A percentile compares a stretch with the other conserved stretches of the same genome.
Evolutionary conservation across 2,888 invertebrate genomes (phyloP).

Genomic region (Seira musarum): DNA sequence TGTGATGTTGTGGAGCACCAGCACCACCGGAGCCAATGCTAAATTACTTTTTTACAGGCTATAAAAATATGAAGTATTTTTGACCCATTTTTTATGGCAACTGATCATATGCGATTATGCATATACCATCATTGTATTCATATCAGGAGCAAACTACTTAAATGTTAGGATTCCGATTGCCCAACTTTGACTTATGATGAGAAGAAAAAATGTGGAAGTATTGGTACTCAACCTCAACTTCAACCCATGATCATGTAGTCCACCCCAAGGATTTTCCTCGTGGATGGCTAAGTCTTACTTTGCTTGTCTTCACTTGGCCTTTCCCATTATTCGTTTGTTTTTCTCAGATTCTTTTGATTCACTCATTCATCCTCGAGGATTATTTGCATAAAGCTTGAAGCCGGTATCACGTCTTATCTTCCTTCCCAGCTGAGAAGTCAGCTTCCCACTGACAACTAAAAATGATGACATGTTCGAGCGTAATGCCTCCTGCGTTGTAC

Average conservation of each 20-base stretch:
- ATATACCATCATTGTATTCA: neutral
- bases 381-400: slow-evolving; percentile 16
- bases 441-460: neutral
- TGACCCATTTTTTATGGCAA: slow-evolving; percentile 68
- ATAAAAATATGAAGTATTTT: slow-evolving; percentile 59
- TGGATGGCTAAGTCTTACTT: neutral
- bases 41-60: slow-evolving; percentile 42
- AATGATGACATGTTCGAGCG: too few species aligned
- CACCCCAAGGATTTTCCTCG: slow-evolving; percentile 14
- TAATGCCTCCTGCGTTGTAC: too few species aligned
- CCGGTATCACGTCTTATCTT: slow-evolving; percentile 34
- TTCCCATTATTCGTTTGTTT: slow-evolving; percentile 2
- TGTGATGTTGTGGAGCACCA: slow-evolving; percentile 3
- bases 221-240: too few species aligned
- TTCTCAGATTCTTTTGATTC: too few species aligned
- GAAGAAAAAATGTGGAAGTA: neutral
- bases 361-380: too few species aligned
- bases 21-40: slow-evolving; percentile 54
- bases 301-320: neutral
- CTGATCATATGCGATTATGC: slow-evolving; percentile 64
- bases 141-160: too few species aligned
- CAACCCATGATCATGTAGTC: neutral
- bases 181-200: slow-evolving; percentile 19
- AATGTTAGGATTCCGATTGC: neutral
- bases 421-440: neutral